Percentiles rank a stretch among this genome's conserved stretches.
Evolutionary conservation across 2,888 invertebrate genomes (phyloP).

Genomic region (Sminthurinus aureus): DNA sequence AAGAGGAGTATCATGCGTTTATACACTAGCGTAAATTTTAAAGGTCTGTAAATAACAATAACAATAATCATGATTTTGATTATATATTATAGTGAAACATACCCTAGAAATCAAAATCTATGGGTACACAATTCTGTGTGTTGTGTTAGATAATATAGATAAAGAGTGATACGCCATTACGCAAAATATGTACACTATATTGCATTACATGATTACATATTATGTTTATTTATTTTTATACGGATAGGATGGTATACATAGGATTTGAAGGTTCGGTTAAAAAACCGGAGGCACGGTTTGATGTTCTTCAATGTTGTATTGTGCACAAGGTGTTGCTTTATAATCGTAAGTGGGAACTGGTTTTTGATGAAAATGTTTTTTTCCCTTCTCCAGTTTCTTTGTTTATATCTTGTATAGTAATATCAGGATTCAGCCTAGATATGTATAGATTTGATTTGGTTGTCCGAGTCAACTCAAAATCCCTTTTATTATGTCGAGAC

Average conservation of each 20-base stretch:
- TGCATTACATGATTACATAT: not conserved
- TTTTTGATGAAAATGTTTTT: constrained; percentile 10
- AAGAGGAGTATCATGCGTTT: too few species aligned
- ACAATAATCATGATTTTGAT: too few species aligned
- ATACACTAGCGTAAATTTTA: too few species aligned
- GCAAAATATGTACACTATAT: not conserved
- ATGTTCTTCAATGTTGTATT: not conserved
- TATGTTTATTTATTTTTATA: not conserved
- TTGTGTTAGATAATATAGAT: not conserved
- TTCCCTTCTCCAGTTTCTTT: not conserved
- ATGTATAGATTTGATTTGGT: constrained; percentile 27
- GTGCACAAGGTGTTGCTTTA: constrained; percentile 29
- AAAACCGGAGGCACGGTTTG: constrained; percentile 21
- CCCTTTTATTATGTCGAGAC: not conserved
- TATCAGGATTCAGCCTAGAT: too few species aligned
- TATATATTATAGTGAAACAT: too few species aligned
- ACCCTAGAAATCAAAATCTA: too few species aligned
- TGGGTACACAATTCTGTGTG: not conserved
- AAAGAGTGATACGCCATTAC: too few species aligned
- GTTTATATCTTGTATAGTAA: not conserved
- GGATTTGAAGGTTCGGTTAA: not conserved
- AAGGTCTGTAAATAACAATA: too few species aligned
- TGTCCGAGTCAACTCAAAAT: constrained; percentile 26
- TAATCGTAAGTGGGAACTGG: constrained; percentile 23
- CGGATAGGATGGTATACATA: not conserved